Percentiles rank a stretch among this genome's conserved stretches.
Evolutionary conservation across 2,113 vertebrate genomes (phyloP).

Genomic region (Octodon degus): DNA sequence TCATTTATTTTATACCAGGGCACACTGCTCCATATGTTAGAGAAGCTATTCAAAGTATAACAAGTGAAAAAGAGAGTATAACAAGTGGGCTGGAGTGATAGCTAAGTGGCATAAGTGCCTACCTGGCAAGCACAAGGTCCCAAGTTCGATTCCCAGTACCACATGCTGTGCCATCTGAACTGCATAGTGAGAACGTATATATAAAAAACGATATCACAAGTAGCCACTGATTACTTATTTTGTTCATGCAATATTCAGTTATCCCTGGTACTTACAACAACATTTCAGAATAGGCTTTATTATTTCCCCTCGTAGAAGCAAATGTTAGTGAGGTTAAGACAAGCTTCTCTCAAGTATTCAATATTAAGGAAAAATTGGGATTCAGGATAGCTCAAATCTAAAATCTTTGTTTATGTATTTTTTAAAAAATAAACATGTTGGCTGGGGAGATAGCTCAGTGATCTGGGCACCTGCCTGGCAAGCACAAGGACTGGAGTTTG

Average conservation of each 20-base stretch:
- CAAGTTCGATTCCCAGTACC: no score
- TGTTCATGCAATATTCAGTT: not conserved
- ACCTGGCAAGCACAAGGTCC: no score
- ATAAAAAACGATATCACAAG: not conserved
- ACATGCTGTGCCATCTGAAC: no score
- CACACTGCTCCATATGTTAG: not conserved
- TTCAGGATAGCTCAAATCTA: not conserved
- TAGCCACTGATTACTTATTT: not conserved
- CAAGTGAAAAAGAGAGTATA: no score
- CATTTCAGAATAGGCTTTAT: not conserved
- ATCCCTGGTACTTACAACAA: not conserved
- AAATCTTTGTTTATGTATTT: not conserved
- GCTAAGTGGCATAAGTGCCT: no score
- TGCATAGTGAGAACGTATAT: no score
- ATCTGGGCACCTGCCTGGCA: no score
- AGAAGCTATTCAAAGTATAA: slow-evolving; percentile 16
- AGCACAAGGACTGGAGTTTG: no score
- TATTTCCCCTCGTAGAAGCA: not conserved
- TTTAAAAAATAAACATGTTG: not conserved
- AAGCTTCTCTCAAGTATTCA: not conserved
- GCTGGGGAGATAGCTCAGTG: no score
- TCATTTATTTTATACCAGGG: not conserved
- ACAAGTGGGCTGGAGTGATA: no score
- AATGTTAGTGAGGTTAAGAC: not conserved
- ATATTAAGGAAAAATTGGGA: not conserved